These are phyloP conservation scores for Megaceryle maxima DNA, from an alignment of 2,113 vertebrate species.

Conservation along the genomic window DNA sequence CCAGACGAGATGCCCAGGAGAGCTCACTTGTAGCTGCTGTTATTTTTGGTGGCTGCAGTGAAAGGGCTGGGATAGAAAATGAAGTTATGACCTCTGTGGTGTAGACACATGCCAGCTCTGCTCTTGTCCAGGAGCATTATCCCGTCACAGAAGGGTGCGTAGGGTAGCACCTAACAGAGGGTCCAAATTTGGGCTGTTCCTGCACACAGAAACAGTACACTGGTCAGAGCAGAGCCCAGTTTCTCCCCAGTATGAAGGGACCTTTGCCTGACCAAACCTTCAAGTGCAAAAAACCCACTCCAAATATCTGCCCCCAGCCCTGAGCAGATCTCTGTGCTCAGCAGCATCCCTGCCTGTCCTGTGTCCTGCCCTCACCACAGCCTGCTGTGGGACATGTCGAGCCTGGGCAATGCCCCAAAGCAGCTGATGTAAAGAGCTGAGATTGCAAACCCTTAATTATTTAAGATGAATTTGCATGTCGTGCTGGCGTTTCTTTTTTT, in stretches of 20 bases:
- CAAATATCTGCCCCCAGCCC: no score
- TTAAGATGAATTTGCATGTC: neutral
- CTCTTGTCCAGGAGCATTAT: neutral
- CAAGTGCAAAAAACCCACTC: neutral
- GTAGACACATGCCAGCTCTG: neutral
- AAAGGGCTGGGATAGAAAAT: neutral
- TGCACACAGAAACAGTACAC: neutral
- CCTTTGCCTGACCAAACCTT: neutral
- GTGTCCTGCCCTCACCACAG: rapidly evolving
- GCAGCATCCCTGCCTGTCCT: neutral
- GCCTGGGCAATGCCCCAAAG: rapidly evolving
- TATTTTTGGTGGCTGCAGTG: neutral
- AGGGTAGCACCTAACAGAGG: rapidly evolving
- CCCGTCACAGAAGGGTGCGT: neutral
- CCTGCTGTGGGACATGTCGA: neutral
- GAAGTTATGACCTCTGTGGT: neutral
- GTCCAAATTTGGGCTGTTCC: rapidly evolving
- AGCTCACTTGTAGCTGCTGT: rapidly evolving
- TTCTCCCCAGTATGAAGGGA: neutral
- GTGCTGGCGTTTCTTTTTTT: neutral
- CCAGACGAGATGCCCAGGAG: neutral
- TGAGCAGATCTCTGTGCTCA: neutral
- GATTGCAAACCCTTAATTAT: neutral
- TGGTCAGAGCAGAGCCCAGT: neutral
- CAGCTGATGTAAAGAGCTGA: neutral